phyloP scores from a whole-genome alignment of 2,113 vertebrate genomes.

The Sminthopsis crassicaudata region DNA sequence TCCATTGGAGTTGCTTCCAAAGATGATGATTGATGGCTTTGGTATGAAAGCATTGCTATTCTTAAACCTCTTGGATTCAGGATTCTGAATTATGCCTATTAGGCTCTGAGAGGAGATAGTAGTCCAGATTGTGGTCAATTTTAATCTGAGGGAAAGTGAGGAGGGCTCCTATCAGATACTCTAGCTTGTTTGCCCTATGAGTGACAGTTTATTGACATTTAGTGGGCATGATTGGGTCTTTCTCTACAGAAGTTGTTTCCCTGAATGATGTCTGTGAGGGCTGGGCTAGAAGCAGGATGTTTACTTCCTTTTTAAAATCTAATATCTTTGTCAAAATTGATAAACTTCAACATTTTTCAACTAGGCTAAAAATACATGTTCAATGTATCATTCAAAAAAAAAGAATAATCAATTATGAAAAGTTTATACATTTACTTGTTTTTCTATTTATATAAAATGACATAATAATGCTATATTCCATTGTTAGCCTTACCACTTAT shows the following conservation, averaged over 20 bases:
- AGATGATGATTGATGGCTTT: background rate
- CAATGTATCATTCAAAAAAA: conserved; percentile 19
- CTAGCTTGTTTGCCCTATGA: background rate
- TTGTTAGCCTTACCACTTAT: background rate
- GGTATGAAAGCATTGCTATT: background rate
- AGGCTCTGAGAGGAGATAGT: background rate
- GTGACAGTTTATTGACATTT: background rate
- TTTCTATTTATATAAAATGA: conserved; percentile 20
- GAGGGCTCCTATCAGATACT: background rate
- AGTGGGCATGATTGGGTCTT: background rate
- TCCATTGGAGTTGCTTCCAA: background rate
- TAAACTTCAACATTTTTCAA: conserved; percentile 2
- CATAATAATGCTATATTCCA: background rate
- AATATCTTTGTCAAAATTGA: conserved; percentile 30
- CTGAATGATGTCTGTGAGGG: background rate
- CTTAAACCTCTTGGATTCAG: background rate
- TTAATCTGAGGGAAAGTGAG: background rate
- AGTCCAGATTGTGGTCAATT: background rate
- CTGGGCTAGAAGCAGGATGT: background rate
- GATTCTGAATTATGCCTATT: background rate
- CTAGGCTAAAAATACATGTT: conserved; percentile 1
- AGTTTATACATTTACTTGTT: background rate
- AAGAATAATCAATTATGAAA: background rate
- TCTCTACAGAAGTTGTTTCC: background rate
- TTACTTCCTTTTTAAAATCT: background rate